Evolutionary conservation across 2,797 vertebrate genomes (phyloP).

Genomic region (Anomalospiza imberbis): DNA sequence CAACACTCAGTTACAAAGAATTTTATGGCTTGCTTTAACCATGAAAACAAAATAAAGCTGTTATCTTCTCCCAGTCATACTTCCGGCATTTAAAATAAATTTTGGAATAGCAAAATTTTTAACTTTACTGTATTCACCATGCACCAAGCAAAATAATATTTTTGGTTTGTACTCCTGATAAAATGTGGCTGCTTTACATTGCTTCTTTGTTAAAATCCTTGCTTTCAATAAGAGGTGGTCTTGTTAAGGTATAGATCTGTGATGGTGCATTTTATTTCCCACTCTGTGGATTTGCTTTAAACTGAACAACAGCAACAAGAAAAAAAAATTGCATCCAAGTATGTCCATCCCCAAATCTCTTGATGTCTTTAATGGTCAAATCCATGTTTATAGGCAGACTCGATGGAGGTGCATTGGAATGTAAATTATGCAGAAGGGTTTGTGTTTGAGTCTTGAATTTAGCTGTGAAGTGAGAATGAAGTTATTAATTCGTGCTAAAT

Average conservation of each 20-base stretch:
- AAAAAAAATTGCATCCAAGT: background rate
- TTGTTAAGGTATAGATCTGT: background rate
- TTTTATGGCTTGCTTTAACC: conserved; percentile 53
- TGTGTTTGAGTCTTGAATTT: background rate
- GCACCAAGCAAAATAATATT: background rate
- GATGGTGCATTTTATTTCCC: background rate
- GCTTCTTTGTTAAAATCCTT: conserved; percentile 5
- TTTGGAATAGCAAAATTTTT: background rate
- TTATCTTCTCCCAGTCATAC: conserved; percentile 13
- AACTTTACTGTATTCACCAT: background rate
- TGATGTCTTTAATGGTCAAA: background rate
- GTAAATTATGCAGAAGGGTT: background rate
- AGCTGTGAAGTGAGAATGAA: background rate
- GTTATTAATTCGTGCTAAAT: conserved; percentile 34
- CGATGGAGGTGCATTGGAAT: background rate
- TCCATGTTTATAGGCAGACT: background rate
- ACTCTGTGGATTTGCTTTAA: background rate
- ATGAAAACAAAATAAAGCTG: conserved; percentile 65
- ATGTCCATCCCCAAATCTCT: background rate
- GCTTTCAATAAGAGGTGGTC: background rate
- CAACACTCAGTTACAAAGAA: background rate
- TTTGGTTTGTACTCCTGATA: background rate
- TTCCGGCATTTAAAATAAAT: background rate
- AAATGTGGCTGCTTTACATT: background rate
- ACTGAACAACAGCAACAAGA: background rate